Percentiles rank a stretch among this genome's conserved stretches.
These are phyloP conservation scores for Agonopterix heracliana DNA, from an alignment of 2,888 invertebrate species.

Conservation along the genomic window DNA sequence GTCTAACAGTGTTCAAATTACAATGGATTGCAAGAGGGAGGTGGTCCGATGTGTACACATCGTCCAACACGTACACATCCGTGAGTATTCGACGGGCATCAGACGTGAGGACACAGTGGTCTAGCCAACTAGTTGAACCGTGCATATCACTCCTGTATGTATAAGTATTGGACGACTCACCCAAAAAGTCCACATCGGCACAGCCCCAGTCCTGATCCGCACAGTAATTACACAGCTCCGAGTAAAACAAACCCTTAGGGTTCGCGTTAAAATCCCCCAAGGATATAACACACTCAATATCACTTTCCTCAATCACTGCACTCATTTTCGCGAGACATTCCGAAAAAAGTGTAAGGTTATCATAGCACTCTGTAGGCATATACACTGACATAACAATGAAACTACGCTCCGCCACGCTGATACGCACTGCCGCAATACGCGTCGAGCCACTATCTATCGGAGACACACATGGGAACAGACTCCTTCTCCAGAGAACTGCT, in stretches of 20 bases:
- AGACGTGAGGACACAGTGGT: background rate
- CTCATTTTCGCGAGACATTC: constrained; percentile 6
- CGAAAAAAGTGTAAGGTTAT: constrained; percentile 6
- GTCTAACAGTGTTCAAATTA: background rate
- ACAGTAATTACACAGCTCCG: background rate
- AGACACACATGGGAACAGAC: background rate
- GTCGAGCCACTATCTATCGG: background rate
- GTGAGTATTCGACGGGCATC: background rate
- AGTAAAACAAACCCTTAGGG: background rate
- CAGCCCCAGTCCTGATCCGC: background rate
- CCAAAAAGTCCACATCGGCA: background rate
- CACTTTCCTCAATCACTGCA: constrained; percentile 5
- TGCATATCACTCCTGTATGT: background rate
- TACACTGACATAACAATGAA: background rate
- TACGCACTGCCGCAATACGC: background rate
- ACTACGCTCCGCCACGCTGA: background rate
- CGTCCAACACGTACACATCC: background rate
- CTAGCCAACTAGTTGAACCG: background rate
- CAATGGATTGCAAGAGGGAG: background rate
- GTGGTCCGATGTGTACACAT: background rate
- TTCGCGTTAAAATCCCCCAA: background rate
- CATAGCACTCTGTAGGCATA: constrained; percentile 9
- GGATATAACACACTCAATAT: background rate
- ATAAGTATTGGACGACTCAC: background rate
- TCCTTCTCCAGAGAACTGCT: background rate